Evolutionary conservation across 2,888 invertebrate genomes (phyloP), one percentile per base, ranked within the genome.

Genomic region (Dolichomitus sp.): DNA sequence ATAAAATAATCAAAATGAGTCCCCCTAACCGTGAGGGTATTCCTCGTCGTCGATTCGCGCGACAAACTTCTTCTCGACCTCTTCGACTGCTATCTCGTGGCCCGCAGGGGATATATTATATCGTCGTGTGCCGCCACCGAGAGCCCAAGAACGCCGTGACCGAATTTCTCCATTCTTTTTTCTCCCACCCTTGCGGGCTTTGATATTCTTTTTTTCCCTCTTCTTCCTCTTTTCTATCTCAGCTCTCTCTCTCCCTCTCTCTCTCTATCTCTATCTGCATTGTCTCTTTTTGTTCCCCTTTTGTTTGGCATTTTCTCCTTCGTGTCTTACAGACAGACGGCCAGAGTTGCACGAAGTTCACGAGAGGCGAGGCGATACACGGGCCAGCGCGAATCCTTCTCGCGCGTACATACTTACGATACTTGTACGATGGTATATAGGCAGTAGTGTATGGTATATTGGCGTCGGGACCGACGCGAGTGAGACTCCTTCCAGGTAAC

Each of bases 401-500:
- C 69, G 54, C 65, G 27, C 52, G 50, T 50, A 68, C 69, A 42
- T 40, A 54, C 42, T 48, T 57, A 12, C 37, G 33, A 69, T 69
- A 70, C 68, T 19, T 40, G 37, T 42, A n/a, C 14, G 54, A 48
- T 66, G 17, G 52, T 37, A 40, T 70, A 54, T 40, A 42, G 54
- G 54, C 54, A n/a, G 57, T 66, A 48, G 73, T 78, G 52, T 72
- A 73, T 78, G 63, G 48, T 81, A 79, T 72, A 82, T 81, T 81
- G 79, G 65, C 59, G 76, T 42, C 48, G 77, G 65, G 50, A 76
- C 27, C 37, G 63, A 65, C 70, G 61, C 77, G 81, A 70, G 88
- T 83, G 85, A 88, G 83, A 88, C 86, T 88, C 87, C 84, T 86
- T 89, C 87, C 86, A 87, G 86, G 87, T 89, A 88, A 88, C 88